Percentiles rank a stretch among this genome's conserved stretches.
These are phyloP conservation scores for Protonibea diacanthus DNA, from an alignment of 2,797 vertebrate species.

Conservation along the genomic window DNA sequence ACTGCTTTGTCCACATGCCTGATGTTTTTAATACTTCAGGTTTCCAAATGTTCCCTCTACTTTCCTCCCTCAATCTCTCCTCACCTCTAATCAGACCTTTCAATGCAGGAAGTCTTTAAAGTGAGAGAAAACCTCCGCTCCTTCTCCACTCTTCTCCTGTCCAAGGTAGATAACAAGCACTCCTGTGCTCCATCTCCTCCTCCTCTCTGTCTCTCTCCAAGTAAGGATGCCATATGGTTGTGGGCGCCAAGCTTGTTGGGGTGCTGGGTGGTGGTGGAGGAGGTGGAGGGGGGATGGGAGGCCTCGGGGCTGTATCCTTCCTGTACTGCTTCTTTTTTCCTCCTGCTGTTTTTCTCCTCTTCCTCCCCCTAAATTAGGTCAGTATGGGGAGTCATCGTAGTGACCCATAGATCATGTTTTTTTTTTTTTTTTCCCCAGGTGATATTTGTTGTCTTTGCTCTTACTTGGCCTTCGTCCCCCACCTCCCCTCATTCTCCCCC, in stretches of 20 bases:
- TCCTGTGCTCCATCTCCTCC: neutral
- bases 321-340: conserved; percentile 40
- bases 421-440: conserved; percentile 38
- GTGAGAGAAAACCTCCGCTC: neutral
- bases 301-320: conserved; percentile 57
- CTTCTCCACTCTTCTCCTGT: neutral
- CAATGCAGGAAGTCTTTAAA: neutral
- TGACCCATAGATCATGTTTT: conserved; percentile 53
- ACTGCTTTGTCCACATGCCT: neutral
- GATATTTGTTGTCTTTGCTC: conserved; percentile 51
- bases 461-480: conserved; percentile 33
- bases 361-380: conserved; percentile 59
- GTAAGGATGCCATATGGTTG: conserved; percentile 73
- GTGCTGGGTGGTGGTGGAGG: conserved; percentile 43
- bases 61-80: neutral
- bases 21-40: neutral
- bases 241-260: conserved; percentile 56
- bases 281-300: conserved; percentile 44
- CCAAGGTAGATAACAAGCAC: conserved; percentile 4
- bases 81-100: neutral
- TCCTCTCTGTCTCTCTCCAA: conserved; percentile 12
- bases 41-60: conserved; percentile 1
- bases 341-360: conserved; percentile 45
- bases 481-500: neutral
- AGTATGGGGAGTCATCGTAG: conserved; percentile 42